Conservation (phyloP, 2,797 vertebrate species). For the Cephalopachus bancanus region DNA sequence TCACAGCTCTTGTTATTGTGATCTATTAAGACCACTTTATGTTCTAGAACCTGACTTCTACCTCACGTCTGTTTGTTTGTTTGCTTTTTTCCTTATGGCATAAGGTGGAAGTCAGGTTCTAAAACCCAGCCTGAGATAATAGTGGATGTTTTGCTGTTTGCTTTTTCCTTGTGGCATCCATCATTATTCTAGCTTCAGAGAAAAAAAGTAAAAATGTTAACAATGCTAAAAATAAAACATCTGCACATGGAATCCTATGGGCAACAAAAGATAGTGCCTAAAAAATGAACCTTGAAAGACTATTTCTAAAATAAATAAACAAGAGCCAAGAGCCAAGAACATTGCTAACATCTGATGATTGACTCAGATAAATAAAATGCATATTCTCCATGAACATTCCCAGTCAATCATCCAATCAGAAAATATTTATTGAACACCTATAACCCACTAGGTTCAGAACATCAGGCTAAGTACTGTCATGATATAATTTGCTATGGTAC, state of each 20-base stretch:
- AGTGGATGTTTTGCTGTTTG: not conserved
- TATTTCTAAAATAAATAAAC: constrained; percentile 57
- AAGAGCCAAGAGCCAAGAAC: not conserved
- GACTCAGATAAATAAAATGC: not conserved
- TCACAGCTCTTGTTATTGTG: not conserved
- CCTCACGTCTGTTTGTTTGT: not conserved
- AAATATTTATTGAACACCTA: not conserved
- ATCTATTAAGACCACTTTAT: not conserved
- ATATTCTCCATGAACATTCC: not conserved
- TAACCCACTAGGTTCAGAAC: not conserved
- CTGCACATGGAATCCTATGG: not conserved
- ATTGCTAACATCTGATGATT: not conserved
- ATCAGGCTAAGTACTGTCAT: not conserved
- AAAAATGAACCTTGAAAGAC: not conserved
- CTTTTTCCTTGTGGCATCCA: not conserved
- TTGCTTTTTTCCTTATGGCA: not conserved
- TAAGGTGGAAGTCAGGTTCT: too few relatives aligned
- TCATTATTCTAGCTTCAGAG: not conserved
- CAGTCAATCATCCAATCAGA: not conserved
- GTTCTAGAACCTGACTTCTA: not conserved
- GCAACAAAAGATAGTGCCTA: not conserved
- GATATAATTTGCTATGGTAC: not conserved
- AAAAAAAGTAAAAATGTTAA: not conserved
- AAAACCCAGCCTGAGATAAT: too few relatives aligned
- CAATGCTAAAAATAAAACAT: not conserved